Conservation (phyloP, 2,888 invertebrate genomes). For the Cotesia congregata region DNA sequence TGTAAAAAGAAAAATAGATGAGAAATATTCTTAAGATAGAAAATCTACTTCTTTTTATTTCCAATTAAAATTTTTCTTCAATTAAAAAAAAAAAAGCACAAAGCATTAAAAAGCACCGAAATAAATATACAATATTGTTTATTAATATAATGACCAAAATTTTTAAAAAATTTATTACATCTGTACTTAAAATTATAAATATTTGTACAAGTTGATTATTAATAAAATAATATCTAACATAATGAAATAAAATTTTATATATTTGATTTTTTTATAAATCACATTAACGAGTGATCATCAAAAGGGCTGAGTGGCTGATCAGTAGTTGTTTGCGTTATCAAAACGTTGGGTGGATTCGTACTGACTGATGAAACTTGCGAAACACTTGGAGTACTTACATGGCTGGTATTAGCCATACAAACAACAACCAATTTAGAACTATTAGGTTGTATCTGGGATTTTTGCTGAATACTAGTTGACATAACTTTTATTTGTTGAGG, state of each 20-base stretch:
- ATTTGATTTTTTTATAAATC: slow-evolving; percentile 34
- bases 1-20: too few species aligned
- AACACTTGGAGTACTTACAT: slow-evolving; percentile 60
- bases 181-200: not conserved
- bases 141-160: not conserved
- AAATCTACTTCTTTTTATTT: too few species aligned
- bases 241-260: not conserved
- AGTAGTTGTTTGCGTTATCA: slow-evolving; percentile 58
- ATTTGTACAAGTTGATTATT: not conserved
- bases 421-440: slow-evolving; percentile 71
- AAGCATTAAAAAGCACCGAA: too few species aligned
- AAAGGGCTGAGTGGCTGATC: slow-evolving; percentile 60
- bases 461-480: slow-evolving; percentile 53
- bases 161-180: not conserved
- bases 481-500: slow-evolving; percentile 44
- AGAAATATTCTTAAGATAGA: too few species aligned
- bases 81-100: too few species aligned
- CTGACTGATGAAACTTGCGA: slow-evolving; percentile 62
- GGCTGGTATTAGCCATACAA: slow-evolving; percentile 67
- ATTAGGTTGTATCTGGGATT: slow-evolving; percentile 59
- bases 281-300: slow-evolving; percentile 63
- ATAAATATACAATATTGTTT: too few species aligned
- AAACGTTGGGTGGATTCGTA: slow-evolving; percentile 60
- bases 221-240: not conserved
- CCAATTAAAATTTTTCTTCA: too few species aligned